A percentile compares a stretch with the other conserved stretches of the same genome.
phyloP scores from a whole-genome alignment of 2,888 invertebrate species.

The Nomada goodeniana region DNA sequence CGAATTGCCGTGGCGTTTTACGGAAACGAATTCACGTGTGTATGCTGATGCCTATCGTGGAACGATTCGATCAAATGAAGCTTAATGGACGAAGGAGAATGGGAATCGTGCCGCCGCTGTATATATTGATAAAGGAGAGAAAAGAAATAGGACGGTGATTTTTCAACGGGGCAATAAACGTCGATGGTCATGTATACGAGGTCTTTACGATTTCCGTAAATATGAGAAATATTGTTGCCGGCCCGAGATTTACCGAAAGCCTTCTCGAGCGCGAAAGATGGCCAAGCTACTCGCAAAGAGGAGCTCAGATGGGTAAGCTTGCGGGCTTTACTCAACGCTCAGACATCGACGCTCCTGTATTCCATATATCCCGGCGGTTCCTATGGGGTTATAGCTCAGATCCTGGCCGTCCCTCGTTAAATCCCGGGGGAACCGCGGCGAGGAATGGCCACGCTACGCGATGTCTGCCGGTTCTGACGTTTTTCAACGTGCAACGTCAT shows the following conservation, averaged over 20 bases:
- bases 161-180: not conserved
- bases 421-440: constrained; percentile 70
- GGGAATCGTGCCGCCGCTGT: no score
- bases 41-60: not conserved
- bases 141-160: no score
- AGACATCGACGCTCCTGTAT: constrained; percentile 80
- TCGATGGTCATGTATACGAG: constrained; percentile 1
- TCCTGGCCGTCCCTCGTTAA: constrained; percentile 76
- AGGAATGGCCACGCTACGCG: constrained; percentile 52
- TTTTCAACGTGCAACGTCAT: constrained; percentile 69
- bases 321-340: constrained; percentile 76
- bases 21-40: constrained; percentile 1
- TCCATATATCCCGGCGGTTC: constrained; percentile 72
- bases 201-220: constrained; percentile 48
- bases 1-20: not conserved
- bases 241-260: constrained; percentile 75
- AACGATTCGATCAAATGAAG: constrained; percentile 1
- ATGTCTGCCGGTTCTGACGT: constrained; percentile 61
- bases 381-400: constrained; percentile 67
- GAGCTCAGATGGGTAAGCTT: constrained; percentile 80
- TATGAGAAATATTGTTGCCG: constrained; percentile 72
- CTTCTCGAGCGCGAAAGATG: constrained; percentile 70
- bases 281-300: constrained; percentile 69
- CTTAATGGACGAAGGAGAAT: no score
- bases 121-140: no score